Evolutionary conservation across 2,113 vertebrate genomes (phyloP).

Genomic region (Pandion haliaetus): DNA sequence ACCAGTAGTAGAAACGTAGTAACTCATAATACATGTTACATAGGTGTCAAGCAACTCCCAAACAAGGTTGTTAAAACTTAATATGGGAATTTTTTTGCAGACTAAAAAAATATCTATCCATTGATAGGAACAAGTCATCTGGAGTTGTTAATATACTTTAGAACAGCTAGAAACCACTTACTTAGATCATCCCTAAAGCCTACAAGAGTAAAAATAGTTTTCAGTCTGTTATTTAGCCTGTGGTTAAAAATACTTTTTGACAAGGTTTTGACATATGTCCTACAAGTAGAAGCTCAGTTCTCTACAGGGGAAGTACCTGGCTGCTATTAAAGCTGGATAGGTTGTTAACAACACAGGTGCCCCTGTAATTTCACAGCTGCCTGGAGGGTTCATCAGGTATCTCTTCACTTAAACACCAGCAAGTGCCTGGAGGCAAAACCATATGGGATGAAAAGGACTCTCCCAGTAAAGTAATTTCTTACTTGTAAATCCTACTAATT

Average conservation of each 20-base stretch:
- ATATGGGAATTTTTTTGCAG: not conserved
- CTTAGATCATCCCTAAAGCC: not conserved
- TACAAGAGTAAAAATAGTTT: constrained; percentile 21
- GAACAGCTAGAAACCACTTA: constrained; percentile 37
- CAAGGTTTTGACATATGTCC: constrained; percentile 19
- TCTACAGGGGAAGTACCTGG: not conserved
- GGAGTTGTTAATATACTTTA: constrained; percentile 27
- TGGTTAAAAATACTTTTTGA: constrained; percentile 13
- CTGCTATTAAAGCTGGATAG: not conserved
- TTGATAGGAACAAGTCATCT: not conserved
- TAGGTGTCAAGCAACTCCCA: not conserved
- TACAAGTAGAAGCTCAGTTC: not conserved
- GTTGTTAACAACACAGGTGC: constrained; percentile 4
- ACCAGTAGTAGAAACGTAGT: not conserved
- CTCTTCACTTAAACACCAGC: constrained; percentile 17
- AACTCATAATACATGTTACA: not conserved
- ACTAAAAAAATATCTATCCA: not conserved
- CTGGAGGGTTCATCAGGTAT: constrained; percentile 11
- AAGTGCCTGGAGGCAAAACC: not conserved
- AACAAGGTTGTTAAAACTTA: not conserved
- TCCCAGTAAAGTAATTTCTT: constrained; percentile 38
- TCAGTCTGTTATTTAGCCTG: not conserved
- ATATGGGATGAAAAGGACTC: constrained; percentile 33
- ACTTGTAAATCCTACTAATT: constrained; percentile 63
- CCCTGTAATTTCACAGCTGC: constrained; percentile 23